Conservation (phyloP, 2,888 invertebrate genomes). For the Endomychus coccineus region DNA sequence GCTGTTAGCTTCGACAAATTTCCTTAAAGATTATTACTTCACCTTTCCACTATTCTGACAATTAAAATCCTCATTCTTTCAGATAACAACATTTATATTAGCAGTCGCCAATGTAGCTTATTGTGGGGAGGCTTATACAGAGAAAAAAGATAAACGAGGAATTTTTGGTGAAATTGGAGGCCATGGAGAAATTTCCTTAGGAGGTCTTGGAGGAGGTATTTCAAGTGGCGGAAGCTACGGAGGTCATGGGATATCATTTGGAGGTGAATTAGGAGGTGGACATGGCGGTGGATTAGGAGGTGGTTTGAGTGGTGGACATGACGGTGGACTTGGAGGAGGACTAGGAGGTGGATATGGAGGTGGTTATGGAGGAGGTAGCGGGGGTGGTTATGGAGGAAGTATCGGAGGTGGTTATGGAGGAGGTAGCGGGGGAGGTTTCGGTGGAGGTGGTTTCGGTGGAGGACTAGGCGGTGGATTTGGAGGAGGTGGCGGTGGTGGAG, state of each 20-base stretch:
- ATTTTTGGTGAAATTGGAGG: slow-evolving; percentile 12
- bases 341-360: slow-evolving; percentile 20
- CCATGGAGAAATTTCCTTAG: slow-evolving; percentile 8
- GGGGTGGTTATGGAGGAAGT: slow-evolving; percentile 8
- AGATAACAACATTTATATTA: slow-evolving; percentile 18
- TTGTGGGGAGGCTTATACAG: slow-evolving; percentile 17
- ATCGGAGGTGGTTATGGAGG: slow-evolving; percentile 7
- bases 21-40: not conserved
- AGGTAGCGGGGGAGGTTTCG: slow-evolving; percentile 10
- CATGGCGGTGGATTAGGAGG: slow-evolving; percentile 15
- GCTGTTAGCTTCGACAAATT: too few species aligned
- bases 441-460: slow-evolving; percentile 16
- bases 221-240: slow-evolving; percentile 1
- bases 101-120: slow-evolving; percentile 17
- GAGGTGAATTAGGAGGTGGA: slow-evolving; percentile 2
- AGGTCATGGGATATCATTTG: slow-evolving; percentile 6
- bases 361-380: slow-evolving; percentile 17
- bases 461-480: slow-evolving; percentile 8
- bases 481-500: slow-evolving; percentile 31
- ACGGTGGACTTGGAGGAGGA: slow-evolving; percentile 23
- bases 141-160: slow-evolving; percentile 17
- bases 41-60: too few species aligned
- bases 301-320: slow-evolving; percentile 15
- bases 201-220: slow-evolving; percentile 8
- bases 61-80: slow-evolving; percentile 5